Evolutionary conservation across 2,797 vertebrate genomes (phyloP).

Genomic region (Geotrypetes seraphini): DNA sequence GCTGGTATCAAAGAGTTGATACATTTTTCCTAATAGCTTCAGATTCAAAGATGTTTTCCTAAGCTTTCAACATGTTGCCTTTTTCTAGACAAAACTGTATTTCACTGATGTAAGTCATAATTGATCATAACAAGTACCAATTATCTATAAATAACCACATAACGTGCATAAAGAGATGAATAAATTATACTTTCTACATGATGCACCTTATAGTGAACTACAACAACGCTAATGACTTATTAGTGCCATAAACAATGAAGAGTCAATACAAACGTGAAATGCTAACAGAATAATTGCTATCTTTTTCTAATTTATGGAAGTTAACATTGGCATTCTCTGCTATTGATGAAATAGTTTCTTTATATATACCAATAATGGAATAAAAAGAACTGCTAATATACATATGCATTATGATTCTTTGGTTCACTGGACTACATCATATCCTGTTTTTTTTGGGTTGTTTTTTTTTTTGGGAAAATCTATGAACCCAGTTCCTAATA

Average conservation of each 20-base stretch:
- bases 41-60: constrained; percentile 15
- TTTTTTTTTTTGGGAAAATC: too few species aligned
- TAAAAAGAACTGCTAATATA: constrained; percentile 1
- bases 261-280: constrained; percentile 47
- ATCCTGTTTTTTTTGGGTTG: too few species aligned
- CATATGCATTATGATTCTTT: too few species aligned
- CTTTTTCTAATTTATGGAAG: constrained; percentile 48
- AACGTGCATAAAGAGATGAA: constrained; percentile 43
- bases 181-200: constrained; percentile 39
- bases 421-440: too few species aligned
- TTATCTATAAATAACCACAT: constrained; percentile 51
- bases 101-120: constrained; percentile 25
- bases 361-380: constrained; percentile 26
- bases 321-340: constrained; percentile 32
- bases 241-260: constrained; percentile 46
- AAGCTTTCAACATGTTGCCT: constrained; percentile 10
- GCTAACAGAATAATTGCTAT: constrained; percentile 48
- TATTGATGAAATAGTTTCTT: constrained; percentile 12
- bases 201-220: constrained; percentile 43
- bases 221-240: constrained; percentile 49
- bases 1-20: neutral
- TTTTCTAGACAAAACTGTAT: constrained; percentile 6
- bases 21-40: constrained; percentile 10
- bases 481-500: too few species aligned
- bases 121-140: constrained; percentile 36